phyloP scores from a whole-genome alignment of 2,888 invertebrate species.

The Cecidostiba fungosa region DNA sequence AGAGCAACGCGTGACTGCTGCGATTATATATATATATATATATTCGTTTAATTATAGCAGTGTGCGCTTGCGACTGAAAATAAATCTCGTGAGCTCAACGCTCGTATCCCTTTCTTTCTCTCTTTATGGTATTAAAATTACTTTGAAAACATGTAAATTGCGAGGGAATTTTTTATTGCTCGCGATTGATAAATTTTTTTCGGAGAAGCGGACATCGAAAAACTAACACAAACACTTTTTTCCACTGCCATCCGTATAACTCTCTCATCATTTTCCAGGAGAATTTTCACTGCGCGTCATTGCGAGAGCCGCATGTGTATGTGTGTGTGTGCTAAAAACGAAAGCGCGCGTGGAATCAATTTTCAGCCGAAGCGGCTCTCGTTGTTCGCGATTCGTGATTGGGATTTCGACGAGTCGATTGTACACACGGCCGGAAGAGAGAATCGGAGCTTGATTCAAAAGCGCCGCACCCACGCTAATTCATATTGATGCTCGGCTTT shows the following conservation, averaged over 20 bases:
- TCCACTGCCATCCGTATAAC: not conserved
- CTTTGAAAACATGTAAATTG: not conserved
- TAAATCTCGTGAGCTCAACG: not conserved
- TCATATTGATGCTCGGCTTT: constrained; percentile 38
- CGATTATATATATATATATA: no score
- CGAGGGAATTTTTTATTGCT: no score
- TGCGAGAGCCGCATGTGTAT: not conserved
- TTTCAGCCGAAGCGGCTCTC: constrained; percentile 24
- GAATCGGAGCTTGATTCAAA: constrained; percentile 43
- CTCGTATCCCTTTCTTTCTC: not conserved
- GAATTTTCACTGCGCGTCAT: not conserved
- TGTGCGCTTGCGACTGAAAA: constrained; percentile 20
- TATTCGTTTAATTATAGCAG: constrained; percentile 28
- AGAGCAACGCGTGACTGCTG: no score
- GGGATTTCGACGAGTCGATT: constrained; percentile 52
- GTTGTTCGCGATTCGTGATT: constrained; percentile 42
- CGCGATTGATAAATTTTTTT: not conserved
- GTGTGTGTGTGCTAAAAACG: not conserved
- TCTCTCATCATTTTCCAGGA: constrained; percentile 27
- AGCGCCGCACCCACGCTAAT: constrained; percentile 39
- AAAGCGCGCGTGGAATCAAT: constrained; percentile 43
- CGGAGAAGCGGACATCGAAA: not conserved
- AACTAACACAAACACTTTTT: not conserved
- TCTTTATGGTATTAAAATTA: not conserved
- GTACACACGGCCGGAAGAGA: constrained; percentile 28